These are phyloP conservation scores for Vulpes ferrilata DNA, from an alignment of 2,113 vertebrate genomes.

Conservation along the genomic window DNA sequence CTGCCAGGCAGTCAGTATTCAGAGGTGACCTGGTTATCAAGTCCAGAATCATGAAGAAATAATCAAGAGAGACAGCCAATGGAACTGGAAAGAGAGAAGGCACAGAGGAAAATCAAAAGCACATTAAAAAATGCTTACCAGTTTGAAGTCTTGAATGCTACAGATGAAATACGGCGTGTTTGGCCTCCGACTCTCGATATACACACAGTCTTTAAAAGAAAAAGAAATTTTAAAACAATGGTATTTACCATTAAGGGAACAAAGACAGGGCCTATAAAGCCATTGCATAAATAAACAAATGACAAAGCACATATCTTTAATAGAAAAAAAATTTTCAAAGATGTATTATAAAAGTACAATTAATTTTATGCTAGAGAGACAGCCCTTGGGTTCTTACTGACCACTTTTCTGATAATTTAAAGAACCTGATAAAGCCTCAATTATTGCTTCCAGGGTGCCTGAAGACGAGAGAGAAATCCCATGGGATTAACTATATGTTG, in stretches of 20 bases:
- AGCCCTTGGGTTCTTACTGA: neutral
- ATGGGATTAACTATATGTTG: neutral
- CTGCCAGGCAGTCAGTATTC: neutral
- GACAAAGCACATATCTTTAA: conserved; percentile 53
- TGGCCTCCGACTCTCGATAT: conserved; percentile 98
- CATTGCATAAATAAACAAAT: conserved; percentile 79
- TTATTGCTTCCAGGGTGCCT: neutral
- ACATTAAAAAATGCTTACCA: conserved; percentile 93
- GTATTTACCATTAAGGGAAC: conserved; percentile 79
- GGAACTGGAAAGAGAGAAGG: neutral
- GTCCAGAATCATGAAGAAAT: neutral
- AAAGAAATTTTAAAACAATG: conserved; percentile 83
- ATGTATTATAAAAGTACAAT: conserved; percentile 39
- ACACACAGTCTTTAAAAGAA: conserved; percentile 97
- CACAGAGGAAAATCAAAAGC: conserved; percentile 2
- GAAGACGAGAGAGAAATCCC: neutral
- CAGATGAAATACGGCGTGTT: conserved; percentile 99
- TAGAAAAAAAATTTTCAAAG: neutral
- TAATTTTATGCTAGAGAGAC: conserved; percentile 31
- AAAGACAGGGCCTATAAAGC: conserved; percentile 76
- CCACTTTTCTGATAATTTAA: neutral
- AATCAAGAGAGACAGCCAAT: neutral
- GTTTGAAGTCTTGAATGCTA: conserved; percentile 99
- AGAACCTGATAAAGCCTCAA: neutral
- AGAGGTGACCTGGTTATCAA: neutral